A percentile compares a stretch with the other conserved stretches of the same genome.
phyloP scores from a whole-genome alignment of 1,140 invertebrate genomes.

The Zaprionus ornatus region DNA sequence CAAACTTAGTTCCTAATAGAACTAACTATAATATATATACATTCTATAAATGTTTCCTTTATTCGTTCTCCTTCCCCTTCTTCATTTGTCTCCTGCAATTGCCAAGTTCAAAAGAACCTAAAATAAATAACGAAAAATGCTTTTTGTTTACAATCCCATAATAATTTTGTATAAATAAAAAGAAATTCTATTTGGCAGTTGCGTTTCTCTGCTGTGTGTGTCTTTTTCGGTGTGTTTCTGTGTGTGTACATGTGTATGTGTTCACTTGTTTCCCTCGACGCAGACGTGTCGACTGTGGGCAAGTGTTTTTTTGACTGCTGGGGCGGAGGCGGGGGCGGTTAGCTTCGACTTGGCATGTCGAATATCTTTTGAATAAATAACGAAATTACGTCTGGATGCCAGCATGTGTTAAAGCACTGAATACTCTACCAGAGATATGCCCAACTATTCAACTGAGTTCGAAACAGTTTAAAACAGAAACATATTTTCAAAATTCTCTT shows the following conservation, averaged over 20 bases:
- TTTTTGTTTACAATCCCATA: conserved; percentile 34
- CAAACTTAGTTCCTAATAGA: too few relatives aligned
- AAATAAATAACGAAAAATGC: neutral
- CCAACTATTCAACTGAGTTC: neutral
- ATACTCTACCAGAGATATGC: neutral
- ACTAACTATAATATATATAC: neutral
- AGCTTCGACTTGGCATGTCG: conserved; percentile 37
- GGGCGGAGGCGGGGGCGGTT: neutral
- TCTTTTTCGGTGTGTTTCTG: too few relatives aligned
- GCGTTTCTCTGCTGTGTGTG: neutral
- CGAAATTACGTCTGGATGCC: conserved; percentile 64
- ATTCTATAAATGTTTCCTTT: neutral
- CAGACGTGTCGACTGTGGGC: neutral
- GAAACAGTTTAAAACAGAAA: neutral
- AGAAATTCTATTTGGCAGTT: conserved; percentile 4
- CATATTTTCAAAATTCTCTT: neutral
- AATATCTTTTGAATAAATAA: conserved; percentile 70
- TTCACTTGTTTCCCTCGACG: neutral
- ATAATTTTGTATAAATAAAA: conserved; percentile 32
- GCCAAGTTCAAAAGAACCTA: conserved; percentile 26
- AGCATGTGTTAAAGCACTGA: conserved; percentile 10
- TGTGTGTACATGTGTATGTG: conserved; percentile 2
- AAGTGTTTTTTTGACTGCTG: neutral
- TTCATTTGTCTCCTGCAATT: neutral
- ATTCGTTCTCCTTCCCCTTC: neutral